A percentile compares a stretch with the other conserved stretches of the same genome.
Evolutionary conservation across 2,797 vertebrate species (phyloP).

Genomic region (Pagetopsis macropterus): DNA sequence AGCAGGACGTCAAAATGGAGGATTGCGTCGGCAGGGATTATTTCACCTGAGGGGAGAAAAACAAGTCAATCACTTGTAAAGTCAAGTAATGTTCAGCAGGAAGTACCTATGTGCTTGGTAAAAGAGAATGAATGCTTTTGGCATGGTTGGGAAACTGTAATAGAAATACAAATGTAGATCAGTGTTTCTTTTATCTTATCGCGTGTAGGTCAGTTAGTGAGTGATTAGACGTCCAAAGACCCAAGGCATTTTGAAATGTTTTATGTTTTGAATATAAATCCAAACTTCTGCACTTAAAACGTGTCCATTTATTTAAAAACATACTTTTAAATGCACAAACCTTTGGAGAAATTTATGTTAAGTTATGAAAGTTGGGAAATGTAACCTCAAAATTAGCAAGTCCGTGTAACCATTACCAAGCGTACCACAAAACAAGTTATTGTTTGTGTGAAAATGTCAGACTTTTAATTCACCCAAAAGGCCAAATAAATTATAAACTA

Average conservation of each 20-base stretch:
- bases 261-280: neutral
- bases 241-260: neutral
- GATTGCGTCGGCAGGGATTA: constrained; percentile 91
- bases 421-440: no score
- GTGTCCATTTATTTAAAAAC: neutral
- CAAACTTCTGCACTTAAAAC: neutral
- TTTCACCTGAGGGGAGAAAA: constrained; percentile 82
- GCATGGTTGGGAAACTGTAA: neutral
- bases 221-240: neutral
- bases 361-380: neutral
- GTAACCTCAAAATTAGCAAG: no score
- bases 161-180: neutral
- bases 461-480: no score
- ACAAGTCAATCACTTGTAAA: neutral
- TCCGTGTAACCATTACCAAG: no score
- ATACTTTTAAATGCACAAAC: no score
- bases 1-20: constrained; percentile 96
- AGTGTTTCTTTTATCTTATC: neutral
- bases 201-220: no score
- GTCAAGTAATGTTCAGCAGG: no score
- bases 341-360: neutral
- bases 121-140: neutral
- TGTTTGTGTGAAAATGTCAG: no score
- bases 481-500: neutral
- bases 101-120: neutral